Conservation (phyloP, 2,888 invertebrate genomes). For the Apodemia duryi region DNA sequence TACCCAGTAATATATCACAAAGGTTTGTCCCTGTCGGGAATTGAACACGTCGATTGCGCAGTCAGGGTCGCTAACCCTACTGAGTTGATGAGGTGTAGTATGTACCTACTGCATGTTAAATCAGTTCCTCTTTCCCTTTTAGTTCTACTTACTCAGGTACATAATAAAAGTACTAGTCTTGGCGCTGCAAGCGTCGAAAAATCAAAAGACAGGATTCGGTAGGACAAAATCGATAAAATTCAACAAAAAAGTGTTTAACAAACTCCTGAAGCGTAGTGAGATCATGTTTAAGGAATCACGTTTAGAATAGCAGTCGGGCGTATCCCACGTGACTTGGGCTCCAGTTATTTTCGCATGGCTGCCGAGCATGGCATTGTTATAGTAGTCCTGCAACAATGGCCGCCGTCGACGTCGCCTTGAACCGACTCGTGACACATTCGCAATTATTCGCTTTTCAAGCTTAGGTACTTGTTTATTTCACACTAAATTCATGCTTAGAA, state of each 20-base stretch:
- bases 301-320: background rate
- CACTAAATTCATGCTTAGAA: background rate
- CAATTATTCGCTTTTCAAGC: background rate
- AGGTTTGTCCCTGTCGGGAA: too few species aligned
- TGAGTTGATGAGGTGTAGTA: too few species aligned
- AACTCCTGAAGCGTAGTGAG: background rate
- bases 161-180: too few species aligned
- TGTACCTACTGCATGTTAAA: too few species aligned
- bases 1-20: too few species aligned
- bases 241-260: background rate
- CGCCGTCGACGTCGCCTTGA: conserved; percentile 31
- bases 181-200: too few species aligned
- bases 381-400: conserved; percentile 18
- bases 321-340: background rate
- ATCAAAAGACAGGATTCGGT: background rate
- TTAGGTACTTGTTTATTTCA: conserved; percentile 5
- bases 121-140: too few species aligned
- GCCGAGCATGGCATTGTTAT: conserved; percentile 20
- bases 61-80: too few species aligned
- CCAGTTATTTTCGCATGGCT: conserved; percentile 14
- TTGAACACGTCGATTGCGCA: too few species aligned
- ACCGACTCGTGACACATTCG: conserved; percentile 20
- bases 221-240: background rate
- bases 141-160: too few species aligned
- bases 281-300: background rate